These are phyloP conservation scores for Armadillidium nasatum DNA, from an alignment of 1,140 invertebrate genomes.

Conservation along the genomic window DNA sequence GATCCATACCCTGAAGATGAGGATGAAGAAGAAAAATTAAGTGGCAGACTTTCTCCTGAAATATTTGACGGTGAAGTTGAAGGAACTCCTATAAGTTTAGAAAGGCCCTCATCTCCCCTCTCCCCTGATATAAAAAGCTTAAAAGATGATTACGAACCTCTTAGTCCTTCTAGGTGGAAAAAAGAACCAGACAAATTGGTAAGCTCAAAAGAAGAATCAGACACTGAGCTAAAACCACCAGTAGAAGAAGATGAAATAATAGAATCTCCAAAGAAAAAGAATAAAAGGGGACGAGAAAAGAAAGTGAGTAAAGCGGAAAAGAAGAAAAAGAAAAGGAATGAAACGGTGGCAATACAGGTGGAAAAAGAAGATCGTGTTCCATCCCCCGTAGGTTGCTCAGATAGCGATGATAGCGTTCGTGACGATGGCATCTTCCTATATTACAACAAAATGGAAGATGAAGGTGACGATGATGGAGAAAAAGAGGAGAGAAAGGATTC, in stretches of 20 bases:
- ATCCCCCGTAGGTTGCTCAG: not conserved
- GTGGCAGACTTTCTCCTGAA: not conserved
- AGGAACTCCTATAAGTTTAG: not conserved
- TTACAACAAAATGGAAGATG: constrained; percentile 41
- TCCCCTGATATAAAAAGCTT: not conserved
- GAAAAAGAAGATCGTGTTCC: constrained; percentile 26
- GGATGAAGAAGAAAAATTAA: constrained; percentile 30
- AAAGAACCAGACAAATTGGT: not conserved
- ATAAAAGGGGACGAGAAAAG: constrained; percentile 6
- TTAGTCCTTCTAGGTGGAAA: not conserved
- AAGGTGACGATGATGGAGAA: constrained; percentile 22
- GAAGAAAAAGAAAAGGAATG: not conserved
- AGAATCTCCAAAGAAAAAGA: constrained; percentile 16
- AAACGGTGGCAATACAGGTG: not conserved
- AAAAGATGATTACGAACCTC: not conserved
- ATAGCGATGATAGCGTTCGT: not conserved
- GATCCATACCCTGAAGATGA: constrained; percentile 43
- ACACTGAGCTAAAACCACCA: not conserved
- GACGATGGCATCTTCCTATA: constrained; percentile 22
- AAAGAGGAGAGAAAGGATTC: constrained; percentile 36
- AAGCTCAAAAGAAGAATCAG: not conserved
- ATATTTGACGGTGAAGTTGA: not conserved
- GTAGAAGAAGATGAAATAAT: not conserved
- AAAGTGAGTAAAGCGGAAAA: constrained; percentile 10
- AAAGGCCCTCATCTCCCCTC: not conserved